Conservation (phyloP, 2,888 invertebrate species). For the Yponomeuta cagnagella region DNA sequence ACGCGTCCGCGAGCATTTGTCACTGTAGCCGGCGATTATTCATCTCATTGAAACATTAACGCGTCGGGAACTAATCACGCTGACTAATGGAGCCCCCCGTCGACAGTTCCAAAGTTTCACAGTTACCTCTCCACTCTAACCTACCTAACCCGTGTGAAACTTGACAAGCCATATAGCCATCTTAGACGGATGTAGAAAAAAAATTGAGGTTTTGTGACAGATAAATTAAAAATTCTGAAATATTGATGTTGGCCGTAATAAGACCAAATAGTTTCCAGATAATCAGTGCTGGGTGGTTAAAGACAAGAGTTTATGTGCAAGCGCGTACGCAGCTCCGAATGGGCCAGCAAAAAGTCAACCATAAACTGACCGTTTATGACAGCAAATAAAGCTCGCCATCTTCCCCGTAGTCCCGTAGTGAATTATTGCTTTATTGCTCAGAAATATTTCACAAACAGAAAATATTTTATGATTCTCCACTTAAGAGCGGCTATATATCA, state of each 20-base stretch:
- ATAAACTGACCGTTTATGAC: constrained; percentile 73
- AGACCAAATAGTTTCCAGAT: constrained; percentile 8
- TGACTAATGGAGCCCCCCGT: constrained; percentile 75
- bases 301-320: constrained; percentile 47
- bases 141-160: constrained; percentile 16
- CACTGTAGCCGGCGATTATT: constrained; percentile 72
- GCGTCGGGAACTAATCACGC: constrained; percentile 69
- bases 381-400: constrained; percentile 72
- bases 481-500: constrained; percentile 73
- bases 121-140: constrained; percentile 25
- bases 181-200: background rate
- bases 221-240: background rate
- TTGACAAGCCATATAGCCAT: background rate
- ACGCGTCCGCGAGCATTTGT: constrained; percentile 60
- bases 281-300: constrained; percentile 4
- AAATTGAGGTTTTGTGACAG: background rate
- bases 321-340: constrained; percentile 23
- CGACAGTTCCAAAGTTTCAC: constrained; percentile 71
- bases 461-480: constrained; percentile 75
- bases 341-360: constrained; percentile 59
- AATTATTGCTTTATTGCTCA: constrained; percentile 77
- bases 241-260: background rate
- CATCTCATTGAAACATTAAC: constrained; percentile 75
- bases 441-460: constrained; percentile 76
- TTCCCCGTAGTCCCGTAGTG: constrained; percentile 73